A percentile compares a stretch with the other conserved stretches of the same genome.
phyloP scores from a whole-genome alignment of 2,797 vertebrate genomes.

The Halcyon smyrnensis region DNA sequence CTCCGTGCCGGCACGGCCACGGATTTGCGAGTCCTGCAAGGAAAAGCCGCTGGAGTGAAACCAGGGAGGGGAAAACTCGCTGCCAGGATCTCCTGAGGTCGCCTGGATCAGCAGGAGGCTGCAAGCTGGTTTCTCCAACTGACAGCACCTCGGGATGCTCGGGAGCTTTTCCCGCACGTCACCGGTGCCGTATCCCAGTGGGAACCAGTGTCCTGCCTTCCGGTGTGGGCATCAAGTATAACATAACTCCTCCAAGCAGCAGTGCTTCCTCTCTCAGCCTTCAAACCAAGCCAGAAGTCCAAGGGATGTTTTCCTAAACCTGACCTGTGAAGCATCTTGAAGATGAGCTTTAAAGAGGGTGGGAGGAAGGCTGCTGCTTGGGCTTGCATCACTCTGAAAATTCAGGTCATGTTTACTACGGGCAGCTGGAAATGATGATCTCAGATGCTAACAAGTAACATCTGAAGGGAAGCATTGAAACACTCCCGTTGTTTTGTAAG shows the following conservation, averaged over 20 bases:
- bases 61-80: neutral
- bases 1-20: neutral
- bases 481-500: conserved; percentile 49
- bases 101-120: fast-evolving
- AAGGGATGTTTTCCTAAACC: neutral
- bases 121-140: neutral
- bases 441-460: conserved; percentile 69
- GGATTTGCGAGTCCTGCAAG: neutral
- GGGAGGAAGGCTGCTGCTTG: neutral
- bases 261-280: neutral
- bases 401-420: conserved; percentile 68
- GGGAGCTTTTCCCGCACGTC: neutral
- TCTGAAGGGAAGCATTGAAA: conserved; percentile 50
- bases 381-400: conserved; percentile 24
- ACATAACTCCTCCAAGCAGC: neutral
- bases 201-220: neutral
- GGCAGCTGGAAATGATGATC: conserved; percentile 65
- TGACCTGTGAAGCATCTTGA: neutral
- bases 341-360: neutral
- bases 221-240: fast-evolving
- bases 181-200: fast-evolving
- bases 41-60: neutral
- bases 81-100: neutral
- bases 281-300: neutral
- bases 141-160: neutral